phyloP scores from a whole-genome alignment of 1,140 invertebrate genomes.

The Drosophila truncata region DNA sequence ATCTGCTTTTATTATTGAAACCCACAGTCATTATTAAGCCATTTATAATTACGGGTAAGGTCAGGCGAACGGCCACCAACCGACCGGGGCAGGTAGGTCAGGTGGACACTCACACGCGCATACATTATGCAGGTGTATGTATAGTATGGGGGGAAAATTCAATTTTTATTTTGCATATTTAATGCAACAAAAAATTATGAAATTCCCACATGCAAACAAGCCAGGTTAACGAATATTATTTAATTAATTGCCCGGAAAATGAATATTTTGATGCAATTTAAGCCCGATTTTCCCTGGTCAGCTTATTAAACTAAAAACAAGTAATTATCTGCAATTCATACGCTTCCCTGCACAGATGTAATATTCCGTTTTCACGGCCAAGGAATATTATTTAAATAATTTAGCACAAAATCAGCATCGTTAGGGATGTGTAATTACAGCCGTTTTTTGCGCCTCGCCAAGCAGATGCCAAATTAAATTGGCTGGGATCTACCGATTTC shows the following conservation, averaged over 20 bases:
- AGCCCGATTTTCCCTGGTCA: slow-evolving; percentile 40
- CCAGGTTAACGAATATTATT: slow-evolving; percentile 64
- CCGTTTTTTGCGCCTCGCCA: slow-evolving; percentile 53
- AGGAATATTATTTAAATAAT: slow-evolving; percentile 4
- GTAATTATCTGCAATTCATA: slow-evolving; percentile 64
- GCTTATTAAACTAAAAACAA: slow-evolving; percentile 61
- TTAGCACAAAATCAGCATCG: slow-evolving; percentile 2
- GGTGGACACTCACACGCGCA: slow-evolving; percentile 18
- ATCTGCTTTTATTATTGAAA: slow-evolving; percentile 83
- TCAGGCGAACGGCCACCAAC: slow-evolving; percentile 17
- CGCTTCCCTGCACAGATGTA: slow-evolving; percentile 35
- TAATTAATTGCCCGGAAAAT: slow-evolving; percentile 68
- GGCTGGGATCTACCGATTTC: slow-evolving; percentile 7
- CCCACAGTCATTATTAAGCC: slow-evolving; percentile 80
- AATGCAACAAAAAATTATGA: slow-evolving; percentile 56
- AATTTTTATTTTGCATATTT: slow-evolving; percentile 79
- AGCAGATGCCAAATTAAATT: slow-evolving; percentile 46
- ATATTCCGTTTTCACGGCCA: slow-evolving; percentile 14
- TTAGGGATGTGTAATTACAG: slow-evolving; percentile 56
- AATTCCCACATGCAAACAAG: slow-evolving; percentile 53
- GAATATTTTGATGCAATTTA: slow-evolving; percentile 52
- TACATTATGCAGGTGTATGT: slow-evolving; percentile 14
- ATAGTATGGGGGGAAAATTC: slow-evolving; percentile 52
- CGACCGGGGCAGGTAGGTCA: slow-evolving; percentile 36
- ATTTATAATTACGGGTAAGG: slow-evolving; percentile 76